These are phyloP conservation scores for Crenichthys baileyi DNA, from an alignment of 2,797 vertebrate species.

Conservation along the genomic window DNA sequence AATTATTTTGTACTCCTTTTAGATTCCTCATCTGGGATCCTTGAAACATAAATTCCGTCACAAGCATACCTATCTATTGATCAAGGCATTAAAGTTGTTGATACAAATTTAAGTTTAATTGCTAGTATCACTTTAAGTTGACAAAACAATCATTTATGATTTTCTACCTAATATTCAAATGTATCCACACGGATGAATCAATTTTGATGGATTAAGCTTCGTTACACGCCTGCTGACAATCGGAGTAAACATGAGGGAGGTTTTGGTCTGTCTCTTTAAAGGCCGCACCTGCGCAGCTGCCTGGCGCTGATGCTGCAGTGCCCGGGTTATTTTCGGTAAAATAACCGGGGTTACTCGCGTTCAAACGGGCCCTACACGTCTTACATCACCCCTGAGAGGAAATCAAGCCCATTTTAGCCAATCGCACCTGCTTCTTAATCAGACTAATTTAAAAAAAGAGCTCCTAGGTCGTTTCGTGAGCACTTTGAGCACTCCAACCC, in stretches of 20 bases:
- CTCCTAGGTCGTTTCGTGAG: conserved; percentile 10
- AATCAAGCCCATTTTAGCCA: conserved; percentile 64
- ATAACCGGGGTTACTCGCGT: conserved; percentile 83
- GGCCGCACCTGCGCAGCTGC: conserved; percentile 82
- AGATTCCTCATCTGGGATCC: background rate
- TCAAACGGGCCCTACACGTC: conserved; percentile 77
- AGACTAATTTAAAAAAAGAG: conserved; percentile 53
- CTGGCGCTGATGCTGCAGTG: conserved; percentile 85
- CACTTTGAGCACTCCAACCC: conserved; percentile 13
- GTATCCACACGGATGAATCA: background rate
- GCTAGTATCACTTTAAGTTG: background rate
- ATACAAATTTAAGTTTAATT: background rate
- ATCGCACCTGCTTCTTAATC: conserved; percentile 59
- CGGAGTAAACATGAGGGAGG: conserved; percentile 48
- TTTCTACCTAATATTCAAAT: background rate
- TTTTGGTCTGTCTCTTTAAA: conserved; percentile 79
- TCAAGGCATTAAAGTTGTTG: conserved; percentile 5
- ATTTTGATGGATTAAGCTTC: background rate
- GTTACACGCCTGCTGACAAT: background rate
- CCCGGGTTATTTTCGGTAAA: conserved; percentile 87
- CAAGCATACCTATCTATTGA: conserved; percentile 4
- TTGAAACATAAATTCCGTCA: conserved; percentile 20
- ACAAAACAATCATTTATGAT: too few relatives aligned
- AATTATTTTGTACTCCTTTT: background rate
- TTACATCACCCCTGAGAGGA: conserved; percentile 76